Base-by-base conservation (phyloP, 2,888 invertebrate species). In the Hofmannophila pseudospretella region DNA sequence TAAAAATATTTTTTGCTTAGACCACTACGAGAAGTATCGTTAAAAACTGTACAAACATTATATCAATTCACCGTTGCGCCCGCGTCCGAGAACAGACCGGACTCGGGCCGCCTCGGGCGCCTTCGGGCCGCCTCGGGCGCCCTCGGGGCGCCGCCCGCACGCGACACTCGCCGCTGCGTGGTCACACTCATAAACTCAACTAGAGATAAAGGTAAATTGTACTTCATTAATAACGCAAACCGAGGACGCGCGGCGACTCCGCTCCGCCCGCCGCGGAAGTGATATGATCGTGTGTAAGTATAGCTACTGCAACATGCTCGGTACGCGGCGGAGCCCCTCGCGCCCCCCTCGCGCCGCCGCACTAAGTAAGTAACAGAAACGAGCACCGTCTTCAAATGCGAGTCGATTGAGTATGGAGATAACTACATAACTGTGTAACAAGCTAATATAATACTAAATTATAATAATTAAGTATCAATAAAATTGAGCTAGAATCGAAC, bases 21-120 rank as follows among this genome's bases (percentile, higher is more conserved):
- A 67, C 54, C 58, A 58, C 86, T 85, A 85, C 77, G 73, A 84
- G 79, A 84, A 78, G 77, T 81, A 80, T 79, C 67, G 67, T 76
- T 81, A 80, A 77, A 79, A 82, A 81, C 85, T 86, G 86, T 85
- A 86, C 85, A 86, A 84, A 85, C 79, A 73, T 36, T 76, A 70
- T 76, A 71, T 72, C 67, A 59, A 77, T 62, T 59, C 54, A 67
- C 63, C 7, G 32, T 23, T 32, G 23, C 4, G 16, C 5, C 14
- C n/a, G n/a, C n/a, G n/a, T n/a, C n/a, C 7, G 22, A 9, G 25
- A 28, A 28, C 12, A 13, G 28, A 28, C 5, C 32, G 23, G 34
- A 2, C 12, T 8, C 10, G n/a, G n/a, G n/a, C n/a, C n/a, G n/a
- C n/a, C n/a, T n/a, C n/a, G 28, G 9, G 13, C 28, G 32, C 23